Evolutionary conservation across 2,113 vertebrate genomes (phyloP), one percentile per base, ranked within the genome.

Genomic region (Campylorhamphus procurvoides): DNA sequence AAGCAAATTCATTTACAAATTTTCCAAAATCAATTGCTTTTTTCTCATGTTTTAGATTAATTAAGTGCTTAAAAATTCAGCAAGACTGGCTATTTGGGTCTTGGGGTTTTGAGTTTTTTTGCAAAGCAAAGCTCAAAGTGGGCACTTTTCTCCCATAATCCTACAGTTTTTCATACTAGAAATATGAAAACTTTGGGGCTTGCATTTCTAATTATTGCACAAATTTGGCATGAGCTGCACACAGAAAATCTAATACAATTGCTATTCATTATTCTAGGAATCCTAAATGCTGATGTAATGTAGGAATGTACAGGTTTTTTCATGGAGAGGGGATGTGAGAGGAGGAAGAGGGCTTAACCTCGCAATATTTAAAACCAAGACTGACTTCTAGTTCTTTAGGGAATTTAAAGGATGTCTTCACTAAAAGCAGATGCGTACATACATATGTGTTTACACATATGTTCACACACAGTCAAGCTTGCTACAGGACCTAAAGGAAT

Each of bases 101-200:
- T 52, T 33, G 27, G 6, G 3, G 1, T 25, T 91, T 44, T 47
- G 35, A 59, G 39, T 2, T 12, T 50, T 33, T 84, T 89, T 69
- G 13, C 23, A 81, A 94, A 77, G 13, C 4, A 31, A 82, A 62
- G 10, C 17, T 79, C 25, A 44, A 72, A 84, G 6, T 16, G 9
- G n/a, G 1, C 18, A 42, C 6, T 76, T 79, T 71, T 79, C 40
- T 96, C 72, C 40, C 76, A 84, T 58, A 33, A 85, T 79, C 94
- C 84, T 88, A n/a, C 69, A 64, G 66, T 55, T 62, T 94, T 91
- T 77, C 23, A 17, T 72, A 14, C 81, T 86, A 92, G 86, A 96
- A 96, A 95, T 90, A 58, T 56, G 74, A 97, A 97, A 94, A 74
- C 29, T 52, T 96, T 96, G 97, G 80, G 86, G 14, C 93, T 97